These are phyloP conservation scores for Oncorhynchus nerka DNA, from an alignment of 2,113 vertebrate species.

Conservation along the genomic window DNA sequence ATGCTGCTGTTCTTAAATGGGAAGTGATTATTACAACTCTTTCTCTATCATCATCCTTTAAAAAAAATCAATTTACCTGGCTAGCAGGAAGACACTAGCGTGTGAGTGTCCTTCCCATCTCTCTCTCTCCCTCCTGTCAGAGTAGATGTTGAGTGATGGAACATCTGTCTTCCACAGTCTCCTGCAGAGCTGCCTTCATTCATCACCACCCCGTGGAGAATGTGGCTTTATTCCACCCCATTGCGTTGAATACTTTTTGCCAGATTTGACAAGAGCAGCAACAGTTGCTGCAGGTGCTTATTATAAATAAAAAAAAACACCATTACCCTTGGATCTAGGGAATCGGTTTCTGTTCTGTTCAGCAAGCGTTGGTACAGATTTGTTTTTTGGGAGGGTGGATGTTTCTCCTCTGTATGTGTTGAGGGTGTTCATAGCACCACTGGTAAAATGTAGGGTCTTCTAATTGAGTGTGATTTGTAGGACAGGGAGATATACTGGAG, in stretches of 20 bases:
- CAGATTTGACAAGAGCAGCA: conserved; percentile 26
- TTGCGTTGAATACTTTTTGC: conserved; percentile 14
- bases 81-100: conserved; percentile 2
- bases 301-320: neutral
- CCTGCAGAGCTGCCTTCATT: conserved; percentile 9
- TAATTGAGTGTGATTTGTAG: conserved; percentile 4
- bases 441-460: conserved; percentile 15
- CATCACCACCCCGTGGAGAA: neutral
- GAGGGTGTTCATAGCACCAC: conserved; percentile 10
- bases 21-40: too few species aligned
- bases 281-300: conserved; percentile 39
- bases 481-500: too few species aligned
- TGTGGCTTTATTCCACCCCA: neutral
- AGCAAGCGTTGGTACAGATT: too few species aligned
- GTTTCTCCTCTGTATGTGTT: neutral
- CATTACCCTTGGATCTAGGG: too few species aligned
- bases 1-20: neutral
- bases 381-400: neutral
- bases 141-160: neutral
- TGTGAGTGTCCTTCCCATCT: conserved; percentile 1
- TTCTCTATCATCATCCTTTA: conserved; percentile 3
- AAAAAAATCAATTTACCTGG: neutral
- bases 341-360: too few species aligned
- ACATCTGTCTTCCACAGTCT: neutral
- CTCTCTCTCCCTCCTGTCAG: neutral